Conservation (phyloP, 2,888 invertebrate genomes). For the Sesia apiformis region DNA sequence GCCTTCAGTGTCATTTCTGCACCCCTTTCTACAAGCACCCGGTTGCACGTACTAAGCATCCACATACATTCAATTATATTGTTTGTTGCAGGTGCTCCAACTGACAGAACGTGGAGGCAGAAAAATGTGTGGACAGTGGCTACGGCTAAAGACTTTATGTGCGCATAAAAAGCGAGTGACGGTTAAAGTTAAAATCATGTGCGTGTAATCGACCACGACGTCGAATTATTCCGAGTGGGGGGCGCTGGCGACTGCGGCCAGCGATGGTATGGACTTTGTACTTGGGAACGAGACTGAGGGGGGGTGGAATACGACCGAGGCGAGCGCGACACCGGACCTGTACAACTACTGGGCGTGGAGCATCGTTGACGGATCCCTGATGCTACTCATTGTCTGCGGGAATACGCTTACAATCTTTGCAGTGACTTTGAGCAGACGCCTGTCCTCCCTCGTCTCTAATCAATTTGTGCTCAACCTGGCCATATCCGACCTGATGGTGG, state of each 20-base stretch:
- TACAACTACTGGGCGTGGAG: slow-evolving; percentile 77
- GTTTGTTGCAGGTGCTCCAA: slow-evolving; percentile 31
- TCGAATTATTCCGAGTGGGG: slow-evolving; percentile 55
- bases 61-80: background rate
- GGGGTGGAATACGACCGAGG: slow-evolving; percentile 14
- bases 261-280: slow-evolving; percentile 69
- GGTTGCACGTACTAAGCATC: background rate
- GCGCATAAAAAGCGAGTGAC: slow-evolving; percentile 35
- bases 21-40: background rate
- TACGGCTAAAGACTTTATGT: slow-evolving; percentile 22
- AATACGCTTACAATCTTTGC: slow-evolving; percentile 85
- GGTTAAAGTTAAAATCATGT: slow-evolving; percentile 46
- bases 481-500: slow-evolving; percentile 85
- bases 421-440: slow-evolving; percentile 79
- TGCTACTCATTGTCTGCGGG: slow-evolving; percentile 80
- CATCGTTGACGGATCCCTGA: slow-evolving; percentile 77
- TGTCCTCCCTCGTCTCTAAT: slow-evolving; percentile 82
- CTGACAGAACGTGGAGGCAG: slow-evolving; percentile 14
- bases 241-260: slow-evolving; percentile 64
- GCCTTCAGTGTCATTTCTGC: slow-evolving; percentile 4
- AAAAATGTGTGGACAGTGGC: slow-evolving; percentile 38
- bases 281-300: slow-evolving; percentile 50
- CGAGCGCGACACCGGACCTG: slow-evolving; percentile 27
- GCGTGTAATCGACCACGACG: slow-evolving; percentile 59
- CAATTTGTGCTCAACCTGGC: slow-evolving; percentile 86